Evolutionary conservation across 2,113 vertebrate species (phyloP), one percentile per base, ranked within the genome.

Genomic region (Burhinus bistriatus): DNA sequence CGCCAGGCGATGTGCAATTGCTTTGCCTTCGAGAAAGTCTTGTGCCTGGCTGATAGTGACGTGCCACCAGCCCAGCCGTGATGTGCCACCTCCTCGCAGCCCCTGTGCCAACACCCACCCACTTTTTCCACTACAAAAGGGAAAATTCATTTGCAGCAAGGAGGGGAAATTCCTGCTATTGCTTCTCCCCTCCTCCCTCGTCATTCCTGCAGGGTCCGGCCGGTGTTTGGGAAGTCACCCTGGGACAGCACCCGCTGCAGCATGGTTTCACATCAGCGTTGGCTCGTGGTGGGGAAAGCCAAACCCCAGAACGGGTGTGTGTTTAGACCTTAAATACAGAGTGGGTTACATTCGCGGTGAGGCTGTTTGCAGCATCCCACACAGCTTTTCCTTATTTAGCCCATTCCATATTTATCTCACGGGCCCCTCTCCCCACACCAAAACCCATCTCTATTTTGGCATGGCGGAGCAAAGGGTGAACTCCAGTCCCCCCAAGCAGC

Each of bases 351-450:
- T 62, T 52, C 5, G 3, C n/a, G 1, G 57, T 3, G 30, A 82
- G 92, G 90, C 83, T 93, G 89, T 42, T 95, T 2, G 2, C 96
- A 90, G 86, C 94, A 86, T 80, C 96, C 94, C 94, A 93, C 91
- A 2, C 91, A 70, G 93, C 93, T 49, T 44, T 86, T 55, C 96
- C 89, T 90, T n/a, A 92, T 97, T 95, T 93, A 97, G 90, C 76
- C 83, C 11, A 0, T 44, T 19, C 79, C 54, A 5, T 73, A 77
- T 93, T 95, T 95, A 88, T 83, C 89, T 72, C 49, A 21, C 5
- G 1, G 62, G 34, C 83, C 89, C 66, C 79, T 92, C 79, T 90
- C 76, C 66, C 79, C 76, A 70, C 84, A 84, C 44, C 65, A 55
- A 68, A 77, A 4, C 45, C n/a, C 11, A 8, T 8, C 92, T 71